Evolutionary conservation across 2,888 invertebrate species (phyloP), one percentile per base, ranked within the genome.

Genomic region (Chrysina gloriosa): DNA sequence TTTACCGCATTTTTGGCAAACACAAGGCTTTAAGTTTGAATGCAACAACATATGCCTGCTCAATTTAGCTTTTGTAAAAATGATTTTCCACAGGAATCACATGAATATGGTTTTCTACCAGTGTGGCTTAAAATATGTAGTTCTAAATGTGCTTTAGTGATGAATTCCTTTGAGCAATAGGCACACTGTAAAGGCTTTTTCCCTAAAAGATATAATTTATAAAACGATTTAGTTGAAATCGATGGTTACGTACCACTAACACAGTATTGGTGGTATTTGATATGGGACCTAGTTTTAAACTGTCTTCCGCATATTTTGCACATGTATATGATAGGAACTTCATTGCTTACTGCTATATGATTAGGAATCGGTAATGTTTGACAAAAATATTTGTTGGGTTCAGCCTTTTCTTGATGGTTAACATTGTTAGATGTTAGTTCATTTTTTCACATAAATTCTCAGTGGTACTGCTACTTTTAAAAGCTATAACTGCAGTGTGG

Each of bases 121-220:
- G 85, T 85, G 74, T 93, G 93, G 19, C 87, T 88, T 11, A 89
- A 85, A 79, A 89, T 85, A 74, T 94, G 94, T 72, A 92, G 90
- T 76, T 91, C 89, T 72, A 88, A 88, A 79, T 94, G 93, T 0
- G 91, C 89, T 65, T 88, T 88, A 3, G 89, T 87, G 1, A 89
- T 87, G 79, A 93, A 94, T 58, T 86, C 86, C 86, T 90, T 84
- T 7, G 81, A 81, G 70, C 88, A 88, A 14, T 82, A 74, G 2
- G 81, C 80, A 76, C 88, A 88, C 69, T 82, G 81, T 70, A 84
- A 85, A 1, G 87, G 86, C 72, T 84, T 86, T 16, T 82, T 71
- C n/a, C 75, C 82, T 81, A 29, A 31, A 63, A 70, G 2, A 45
- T n/a, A 68, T 25, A 50, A 9, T 5, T n/a, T 50, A 25, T n/a